Base-by-base conservation (phyloP, 30 jellyfish, hydroid and myxozoan genomes). In the Hydractinia symbiolongicarpus region DNA sequence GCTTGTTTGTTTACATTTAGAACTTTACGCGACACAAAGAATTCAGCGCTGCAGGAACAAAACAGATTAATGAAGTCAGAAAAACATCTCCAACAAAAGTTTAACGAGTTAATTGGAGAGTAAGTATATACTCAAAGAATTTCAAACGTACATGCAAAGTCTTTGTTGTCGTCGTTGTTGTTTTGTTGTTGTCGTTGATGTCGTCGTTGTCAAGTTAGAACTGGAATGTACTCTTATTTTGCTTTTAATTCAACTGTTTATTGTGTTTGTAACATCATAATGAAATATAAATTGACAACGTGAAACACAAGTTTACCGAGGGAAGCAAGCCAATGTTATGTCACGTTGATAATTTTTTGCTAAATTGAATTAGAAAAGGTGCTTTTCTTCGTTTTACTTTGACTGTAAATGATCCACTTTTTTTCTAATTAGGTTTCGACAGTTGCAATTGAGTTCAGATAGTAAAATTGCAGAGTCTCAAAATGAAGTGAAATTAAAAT, bases 361-460 rank as follows among this genome's bases (percentile, higher is more conserved):
- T 30, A 30, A 30, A 30, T 30, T 30, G 44, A 30, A 30, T 30
- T 30, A 30, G 44, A 30, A 30, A 30, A 30, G 44, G 2, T 30
- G 44, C 2, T 30, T 0, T 30, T 30, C 2, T 30, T 1, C n/a
- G n/a, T n/a, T 30, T 30, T 30, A 30, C 44, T 30, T 30, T 30
- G 44, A 30, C 44, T 30, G 44, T 30, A 30, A 30, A 30, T 30
- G 44, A 30, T 30, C 44, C 44, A 30, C 44, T 30, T 30, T 30
- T n/a, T 30, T 30, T 30, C 44, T 30, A 2, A 30, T 30, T 61
- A 88, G 93, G 52, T 85, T 69, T 72, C 89, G 87, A 53, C 84
- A 84, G 50, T 20, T 83, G 86, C 96, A 89, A 61, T 40, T 89
- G 20, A 68, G 95, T 19, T 84, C 95, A 20, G 96, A 89, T 4